Conservation (phyloP, 2,797 vertebrate genomes). For the Periparus ater region DNA sequence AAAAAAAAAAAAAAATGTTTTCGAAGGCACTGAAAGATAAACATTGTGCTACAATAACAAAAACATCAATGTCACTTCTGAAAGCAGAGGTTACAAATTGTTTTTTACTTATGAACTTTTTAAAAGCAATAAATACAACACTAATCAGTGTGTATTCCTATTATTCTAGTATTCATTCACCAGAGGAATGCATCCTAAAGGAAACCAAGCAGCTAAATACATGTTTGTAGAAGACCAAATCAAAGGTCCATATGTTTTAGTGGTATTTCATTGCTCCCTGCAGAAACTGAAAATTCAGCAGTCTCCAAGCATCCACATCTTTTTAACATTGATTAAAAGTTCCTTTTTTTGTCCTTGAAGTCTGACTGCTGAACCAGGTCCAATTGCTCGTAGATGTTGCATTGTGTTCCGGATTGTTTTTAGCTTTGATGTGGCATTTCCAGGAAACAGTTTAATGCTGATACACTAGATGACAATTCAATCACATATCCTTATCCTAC, state of each 20-base stretch:
- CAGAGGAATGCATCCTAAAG: background rate
- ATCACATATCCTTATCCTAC: slow-evolving; percentile 63
- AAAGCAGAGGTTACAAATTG: background rate
- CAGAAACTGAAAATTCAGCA: background rate
- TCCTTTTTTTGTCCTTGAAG: slow-evolving; percentile 48
- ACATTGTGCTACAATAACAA: background rate
- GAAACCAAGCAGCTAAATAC: background rate
- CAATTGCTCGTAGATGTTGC: slow-evolving; percentile 42
- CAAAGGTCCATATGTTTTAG: background rate
- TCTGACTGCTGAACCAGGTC: slow-evolving; percentile 48
- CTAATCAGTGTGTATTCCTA: background rate
- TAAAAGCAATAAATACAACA: background rate
- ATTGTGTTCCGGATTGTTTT: slow-evolving; percentile 53
- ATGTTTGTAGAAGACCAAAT: background rate
- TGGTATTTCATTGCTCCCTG: background rate
- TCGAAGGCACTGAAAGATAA: background rate
- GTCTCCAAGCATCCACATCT: background rate
- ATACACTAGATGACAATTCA: slow-evolving; percentile 65
- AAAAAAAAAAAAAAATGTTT: background rate
- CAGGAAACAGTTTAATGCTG: slow-evolving; percentile 59
- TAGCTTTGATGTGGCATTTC: slow-evolving; percentile 70
- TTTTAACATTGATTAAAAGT: background rate
- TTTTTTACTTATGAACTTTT: background rate
- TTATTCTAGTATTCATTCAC: background rate
- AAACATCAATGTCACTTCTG: background rate